These are phyloP conservation scores for Danio kyathit DNA, from an alignment of 2,797 vertebrate genomes.

Conservation along the genomic window DNA sequence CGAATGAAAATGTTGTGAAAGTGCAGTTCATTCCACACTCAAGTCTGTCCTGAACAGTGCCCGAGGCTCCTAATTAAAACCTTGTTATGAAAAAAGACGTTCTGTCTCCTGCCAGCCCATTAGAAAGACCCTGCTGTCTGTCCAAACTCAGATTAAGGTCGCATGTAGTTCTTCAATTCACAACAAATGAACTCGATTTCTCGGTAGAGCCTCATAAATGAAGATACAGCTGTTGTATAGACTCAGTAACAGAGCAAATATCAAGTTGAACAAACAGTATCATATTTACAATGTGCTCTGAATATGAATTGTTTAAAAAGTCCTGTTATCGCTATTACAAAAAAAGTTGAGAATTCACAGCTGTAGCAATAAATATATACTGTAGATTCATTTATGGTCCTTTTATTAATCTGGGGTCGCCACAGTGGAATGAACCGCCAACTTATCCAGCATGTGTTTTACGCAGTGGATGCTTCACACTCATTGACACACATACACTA, in stretches of 20 bases:
- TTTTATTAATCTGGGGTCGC: no score
- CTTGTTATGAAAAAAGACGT: conserved; percentile 36
- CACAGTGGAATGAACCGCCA: no score
- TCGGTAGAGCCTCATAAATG: neutral
- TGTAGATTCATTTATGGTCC: no score
- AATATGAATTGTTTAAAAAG: neutral
- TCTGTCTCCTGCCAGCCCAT: conserved; percentile 34
- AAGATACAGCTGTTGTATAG: conserved; percentile 3
- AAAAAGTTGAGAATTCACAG: no score
- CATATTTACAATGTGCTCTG: neutral
- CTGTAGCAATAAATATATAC: no score
- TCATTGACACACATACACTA: no score
- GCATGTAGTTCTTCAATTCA: neutral
- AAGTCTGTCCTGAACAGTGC: conserved; percentile 31
- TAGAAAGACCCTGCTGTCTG: conserved; percentile 27
- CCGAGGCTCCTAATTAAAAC: conserved; percentile 51
- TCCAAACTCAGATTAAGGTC: conserved; percentile 14
- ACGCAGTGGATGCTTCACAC: no score
- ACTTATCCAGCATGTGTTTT: no score
- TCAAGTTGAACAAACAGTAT: neutral
- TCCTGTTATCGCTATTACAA: no score
- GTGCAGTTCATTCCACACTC: conserved; percentile 17
- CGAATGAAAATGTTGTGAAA: conserved; percentile 38
- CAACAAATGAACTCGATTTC: conserved; percentile 16
- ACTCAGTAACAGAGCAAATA: neutral